Conservation (phyloP, 2,888 invertebrate species). For the Actias luna region DNA sequence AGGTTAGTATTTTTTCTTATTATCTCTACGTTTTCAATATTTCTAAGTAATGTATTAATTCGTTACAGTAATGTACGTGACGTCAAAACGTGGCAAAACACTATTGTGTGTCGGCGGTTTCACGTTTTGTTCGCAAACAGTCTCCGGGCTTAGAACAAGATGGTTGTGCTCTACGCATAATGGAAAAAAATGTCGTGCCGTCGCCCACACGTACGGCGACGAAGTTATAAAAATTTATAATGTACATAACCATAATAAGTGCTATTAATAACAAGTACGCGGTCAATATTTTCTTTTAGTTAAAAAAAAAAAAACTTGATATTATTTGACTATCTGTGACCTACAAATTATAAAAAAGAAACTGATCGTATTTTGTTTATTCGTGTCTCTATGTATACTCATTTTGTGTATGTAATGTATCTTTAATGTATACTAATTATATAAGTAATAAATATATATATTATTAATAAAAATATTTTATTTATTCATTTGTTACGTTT, state of each 20-base stretch:
- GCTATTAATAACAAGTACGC: not conserved
- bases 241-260: constrained; percentile 30
- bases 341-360: no score
- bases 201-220: constrained; percentile 26
- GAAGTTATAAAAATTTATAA: constrained; percentile 28
- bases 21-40: not conserved
- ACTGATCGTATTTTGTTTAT: no score
- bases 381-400: no score
- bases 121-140: constrained; percentile 15
- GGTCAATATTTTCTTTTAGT: not conserved
- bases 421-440: no score
- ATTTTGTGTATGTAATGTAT: no score
- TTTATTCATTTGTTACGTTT: no score
- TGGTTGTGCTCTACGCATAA: constrained; percentile 39
- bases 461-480: no score
- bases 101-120: constrained; percentile 19
- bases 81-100: constrained; percentile 17
- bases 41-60: not conserved
- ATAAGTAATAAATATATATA: no score
- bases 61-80: constrained; percentile 12
- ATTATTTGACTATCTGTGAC: no score
- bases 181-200: constrained; percentile 31
- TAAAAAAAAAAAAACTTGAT: no score
- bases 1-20: no score
- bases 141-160: constrained; percentile 20